phyloP scores from a whole-genome alignment of 1,140 invertebrate species.

The Thereuonema tuberculata region DNA sequence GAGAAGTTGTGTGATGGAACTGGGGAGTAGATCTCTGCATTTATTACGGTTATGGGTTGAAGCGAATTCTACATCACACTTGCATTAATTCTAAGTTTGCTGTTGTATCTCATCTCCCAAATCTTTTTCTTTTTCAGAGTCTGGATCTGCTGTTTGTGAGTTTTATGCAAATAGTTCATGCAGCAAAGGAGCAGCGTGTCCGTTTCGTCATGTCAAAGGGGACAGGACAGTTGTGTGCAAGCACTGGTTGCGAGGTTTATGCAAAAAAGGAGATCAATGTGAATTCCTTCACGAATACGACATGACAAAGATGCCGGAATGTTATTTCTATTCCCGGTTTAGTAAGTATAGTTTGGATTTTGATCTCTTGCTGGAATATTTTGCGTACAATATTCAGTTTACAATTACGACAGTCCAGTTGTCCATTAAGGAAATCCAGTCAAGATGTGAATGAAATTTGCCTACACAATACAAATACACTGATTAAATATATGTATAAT shows the following conservation, averaged over 20 bases:
- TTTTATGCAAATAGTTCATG: slow-evolving; percentile 73
- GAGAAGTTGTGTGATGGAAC: too few relatives aligned
- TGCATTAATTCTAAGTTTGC: too few relatives aligned
- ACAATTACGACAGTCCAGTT: too few relatives aligned
- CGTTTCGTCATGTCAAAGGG: slow-evolving; percentile 90
- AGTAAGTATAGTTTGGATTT: slow-evolving; percentile 39
- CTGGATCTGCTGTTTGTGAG: slow-evolving; percentile 88
- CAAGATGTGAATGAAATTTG: too few relatives aligned
- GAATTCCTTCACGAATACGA: slow-evolving; percentile 99
- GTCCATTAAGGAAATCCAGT: not conserved
- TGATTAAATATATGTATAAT: too few relatives aligned
- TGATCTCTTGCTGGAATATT: slow-evolving; percentile 7
- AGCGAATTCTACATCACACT: too few relatives aligned
- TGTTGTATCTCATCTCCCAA: too few relatives aligned
- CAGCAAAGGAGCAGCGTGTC: slow-evolving; percentile 76
- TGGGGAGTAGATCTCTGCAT: too few relatives aligned
- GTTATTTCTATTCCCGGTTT: slow-evolving; percentile 96
- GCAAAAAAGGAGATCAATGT: slow-evolving; percentile 99
- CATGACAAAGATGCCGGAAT: slow-evolving; percentile 99
- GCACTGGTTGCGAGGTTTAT: slow-evolving; percentile 97
- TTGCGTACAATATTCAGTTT: slow-evolving; percentile 5
- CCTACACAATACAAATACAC: too few relatives aligned
- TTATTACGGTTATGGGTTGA: too few relatives aligned
- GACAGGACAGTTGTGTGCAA: slow-evolving; percentile 99
- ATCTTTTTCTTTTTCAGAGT: slow-evolving; percentile 56